Base-by-base conservation (phyloP, 2,113 vertebrate genomes). In the Varanus komodoensis region DNA sequence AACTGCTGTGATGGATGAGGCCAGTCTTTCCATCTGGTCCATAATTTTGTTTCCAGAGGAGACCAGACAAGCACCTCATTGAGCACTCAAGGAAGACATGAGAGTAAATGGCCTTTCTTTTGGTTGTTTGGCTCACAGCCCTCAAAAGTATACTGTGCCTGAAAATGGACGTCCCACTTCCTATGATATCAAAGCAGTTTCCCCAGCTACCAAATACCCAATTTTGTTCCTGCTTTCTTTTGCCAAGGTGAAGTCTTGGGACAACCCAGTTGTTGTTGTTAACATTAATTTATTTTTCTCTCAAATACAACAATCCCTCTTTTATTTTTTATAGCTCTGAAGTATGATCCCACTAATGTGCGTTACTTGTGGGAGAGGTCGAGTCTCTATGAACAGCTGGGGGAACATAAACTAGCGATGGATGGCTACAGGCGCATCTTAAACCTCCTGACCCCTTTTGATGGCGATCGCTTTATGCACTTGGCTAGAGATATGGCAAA, bases 401-500 rank as follows among this genome's bases (percentile, higher is more conserved):
- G 99, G 0, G 99, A 99, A 9, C 98, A 99, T 92, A 99, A 98
- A 92, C 97, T 98, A 95, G 99, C 98, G 34, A 99, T 99, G 99
- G 99, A 99, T 1, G 99, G 99, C 57, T 99, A 99, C 93, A 97
- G 99, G 85, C 97, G 97, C 48, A 98, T 99, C 94, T 95, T 99
- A 77, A 98, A 98, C 0, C 98, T 99, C 68, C 97, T 99, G 92
- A 98, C 99, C 7, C 96, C 98, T 64, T 97, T 98, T 29, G 98
- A 99, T 4, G 99, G 98, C 6, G 98, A 99, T 67, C 98, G 98
- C 68, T 99, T 99, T 92, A 99, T 99, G 99, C 99, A 99, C 92
- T 95, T 99, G 88, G 98, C 99, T 23, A 98, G 98, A 87, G 99
- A 99, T 96, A 99, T 99, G 99, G 99, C 99, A 91, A 99, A 99